A percentile compares a stretch with the other conserved stretches of the same genome.
phyloP scores from a whole-genome alignment of 2,113 vertebrate species.

The Dicerorhinus sumatrensis region DNA sequence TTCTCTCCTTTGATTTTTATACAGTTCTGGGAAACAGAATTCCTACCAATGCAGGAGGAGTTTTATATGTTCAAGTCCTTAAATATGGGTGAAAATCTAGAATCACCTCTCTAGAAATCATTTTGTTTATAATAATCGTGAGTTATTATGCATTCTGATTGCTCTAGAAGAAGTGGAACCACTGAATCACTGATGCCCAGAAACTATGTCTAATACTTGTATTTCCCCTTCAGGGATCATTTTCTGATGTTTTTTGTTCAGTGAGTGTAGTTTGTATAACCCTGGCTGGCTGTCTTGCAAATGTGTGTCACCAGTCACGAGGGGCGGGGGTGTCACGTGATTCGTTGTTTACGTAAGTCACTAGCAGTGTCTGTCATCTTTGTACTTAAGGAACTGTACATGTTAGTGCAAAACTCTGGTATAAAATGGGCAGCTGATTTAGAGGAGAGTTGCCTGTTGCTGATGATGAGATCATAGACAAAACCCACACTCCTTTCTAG shows the following conservation, averaged over 20 bases:
- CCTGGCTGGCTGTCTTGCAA: background rate
- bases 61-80: background rate
- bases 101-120: background rate
- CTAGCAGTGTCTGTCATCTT: background rate
- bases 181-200: background rate
- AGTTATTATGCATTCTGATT: background rate
- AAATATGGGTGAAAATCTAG: background rate
- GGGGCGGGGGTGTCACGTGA: background rate
- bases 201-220: background rate
- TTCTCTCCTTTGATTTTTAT: background rate
- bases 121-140: background rate
- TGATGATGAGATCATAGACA: conserved; percentile 54
- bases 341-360: background rate
- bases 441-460: background rate
- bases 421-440: background rate
- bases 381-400: background rate
- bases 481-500: conserved; percentile 1
- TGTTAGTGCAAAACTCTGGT: conserved; percentile 12
- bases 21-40: background rate
- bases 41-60: background rate
- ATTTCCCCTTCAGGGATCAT: background rate
- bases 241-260: background rate
- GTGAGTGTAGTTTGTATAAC: background rate
- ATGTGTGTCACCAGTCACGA: background rate
- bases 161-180: conserved; percentile 14